Conservation (phyloP, 2,888 invertebrate species). For the Pyrocoelia pectoralis region DNA sequence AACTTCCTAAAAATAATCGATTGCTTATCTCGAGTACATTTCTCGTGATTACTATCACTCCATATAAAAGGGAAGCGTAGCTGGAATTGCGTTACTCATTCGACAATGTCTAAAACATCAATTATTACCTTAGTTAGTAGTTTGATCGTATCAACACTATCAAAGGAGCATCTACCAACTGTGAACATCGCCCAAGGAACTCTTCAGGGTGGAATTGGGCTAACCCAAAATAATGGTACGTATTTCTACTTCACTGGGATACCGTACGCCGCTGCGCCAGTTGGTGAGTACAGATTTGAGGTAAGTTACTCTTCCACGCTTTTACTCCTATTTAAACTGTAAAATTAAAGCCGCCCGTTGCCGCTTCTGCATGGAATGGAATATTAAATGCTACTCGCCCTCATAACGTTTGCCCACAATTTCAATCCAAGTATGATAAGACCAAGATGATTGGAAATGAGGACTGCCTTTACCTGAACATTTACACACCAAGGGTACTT, state of each 20-base stretch:
- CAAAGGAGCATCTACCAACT: background rate
- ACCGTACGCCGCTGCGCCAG: conserved; percentile 70
- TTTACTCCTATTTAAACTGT: too few relatives aligned
- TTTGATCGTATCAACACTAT: background rate
- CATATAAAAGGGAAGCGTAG: too few relatives aligned
- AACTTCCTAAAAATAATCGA: too few relatives aligned
- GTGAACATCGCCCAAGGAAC: conserved; percentile 7
- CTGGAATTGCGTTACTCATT: too few relatives aligned
- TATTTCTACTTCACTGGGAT: conserved; percentile 64
- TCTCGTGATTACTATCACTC: too few relatives aligned
- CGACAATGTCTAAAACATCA: too few relatives aligned
- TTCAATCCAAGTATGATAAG: conserved; percentile 59
- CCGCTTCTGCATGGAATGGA: conserved; percentile 69
- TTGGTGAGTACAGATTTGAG: conserved; percentile 70
- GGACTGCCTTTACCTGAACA: conserved; percentile 85
- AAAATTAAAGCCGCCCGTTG: conserved; percentile 67
- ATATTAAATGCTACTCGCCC: conserved; percentile 70
- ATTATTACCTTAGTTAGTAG: too few relatives aligned
- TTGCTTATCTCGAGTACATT: too few relatives aligned
- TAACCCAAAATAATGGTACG: background rate
- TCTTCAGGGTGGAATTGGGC: background rate
- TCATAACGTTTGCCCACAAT: conserved; percentile 77
- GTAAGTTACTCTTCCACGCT: conserved; percentile 51
- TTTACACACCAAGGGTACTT: conserved; percentile 65
- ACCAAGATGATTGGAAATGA: conserved; percentile 70